Evolutionary conservation across 37 sponge, comb jelly and placozoan species (phyloP), one percentile per base, ranked within the genome.

Genomic region (Oopsacas minuta): DNA sequence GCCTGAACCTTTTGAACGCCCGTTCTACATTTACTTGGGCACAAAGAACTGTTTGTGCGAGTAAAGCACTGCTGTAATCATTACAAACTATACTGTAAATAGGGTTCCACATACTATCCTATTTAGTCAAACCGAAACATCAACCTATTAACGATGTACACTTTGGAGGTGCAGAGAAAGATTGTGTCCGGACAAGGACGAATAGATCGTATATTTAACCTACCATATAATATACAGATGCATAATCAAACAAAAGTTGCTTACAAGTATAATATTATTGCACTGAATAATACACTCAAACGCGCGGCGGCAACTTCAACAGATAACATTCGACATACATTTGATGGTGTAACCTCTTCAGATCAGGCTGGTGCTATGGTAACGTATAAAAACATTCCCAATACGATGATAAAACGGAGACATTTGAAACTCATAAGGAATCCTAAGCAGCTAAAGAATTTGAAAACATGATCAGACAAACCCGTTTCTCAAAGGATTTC

Each of bases 381-480:
- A 61, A 61, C 75, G 7, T 61, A 61, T 61, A 61, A 61, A 61
- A 12, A 61, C 30, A 5, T 61, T 25, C 75, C 32, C 30, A 61
- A 61, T n/a, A 61, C 75, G 30, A 61, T 61, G 75, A 5, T 61
- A 10, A 61, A 61, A 61, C 20, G 75, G 30, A 61, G 75, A 61
- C 20, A 34, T 25, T 61, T 61, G 30, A 34, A 61, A 61, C 7
- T 61, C 22, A 25, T 34, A 10, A 34, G 75, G 28, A 61, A 61
- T 61, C 75, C 75, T 32, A 61, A 61, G 30, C 75, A 61, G 28
- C 75, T n/a, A 34, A 61, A 61, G 20, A 61, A 61, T 61, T 61
- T 61, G 75, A 61, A 61, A n/a, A 61, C 75, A 61, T 61, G 75
- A 25, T 61, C 20, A 25, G 22, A 3, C 75, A 61, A 61, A 61